Evolutionary conservation across 92 coral and sea anemone species (phyloP).

Genomic region (Plumapathes pennacea): DNA sequence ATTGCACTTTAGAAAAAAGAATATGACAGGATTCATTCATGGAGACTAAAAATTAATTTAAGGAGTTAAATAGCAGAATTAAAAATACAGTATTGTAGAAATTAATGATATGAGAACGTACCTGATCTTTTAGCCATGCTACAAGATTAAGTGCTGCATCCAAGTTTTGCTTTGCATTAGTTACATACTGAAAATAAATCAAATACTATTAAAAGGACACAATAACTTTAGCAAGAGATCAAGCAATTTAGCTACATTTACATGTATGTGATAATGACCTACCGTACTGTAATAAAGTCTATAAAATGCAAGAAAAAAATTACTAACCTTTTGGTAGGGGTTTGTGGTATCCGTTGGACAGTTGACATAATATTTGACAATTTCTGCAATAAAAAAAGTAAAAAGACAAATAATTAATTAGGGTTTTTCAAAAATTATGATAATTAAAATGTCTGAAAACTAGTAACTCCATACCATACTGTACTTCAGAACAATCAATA

Average conservation of each 20-base stretch:
- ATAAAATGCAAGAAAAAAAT: neutral
- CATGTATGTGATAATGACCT: neutral
- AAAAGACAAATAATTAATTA: neutral
- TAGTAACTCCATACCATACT: neutral
- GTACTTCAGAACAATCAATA: too few species aligned
- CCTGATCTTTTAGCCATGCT: neutral
- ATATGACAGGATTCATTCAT: too few species aligned
- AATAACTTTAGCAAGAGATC: neutral
- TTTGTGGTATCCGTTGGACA: constrained; percentile 51
- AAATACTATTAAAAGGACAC: neutral
- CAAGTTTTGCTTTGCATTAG: constrained; percentile 1
- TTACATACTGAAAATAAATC: constrained; percentile 10
- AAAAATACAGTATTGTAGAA: neutral
- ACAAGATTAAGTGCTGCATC: neutral
- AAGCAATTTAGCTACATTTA: neutral
- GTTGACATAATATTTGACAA: constrained; percentile 68
- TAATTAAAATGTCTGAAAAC: neutral
- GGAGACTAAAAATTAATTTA: neutral
- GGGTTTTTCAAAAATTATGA: neutral
- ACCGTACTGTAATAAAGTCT: neutral
- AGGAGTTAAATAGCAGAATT: neutral
- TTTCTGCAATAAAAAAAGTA: constrained; percentile 23
- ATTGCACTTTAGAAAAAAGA: too few species aligned
- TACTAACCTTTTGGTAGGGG: constrained; percentile 68
- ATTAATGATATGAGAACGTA: neutral